Evolutionary conservation across 2,113 vertebrate genomes (phyloP), one percentile per base, ranked within the genome.

Genomic region (Columba livia): DNA sequence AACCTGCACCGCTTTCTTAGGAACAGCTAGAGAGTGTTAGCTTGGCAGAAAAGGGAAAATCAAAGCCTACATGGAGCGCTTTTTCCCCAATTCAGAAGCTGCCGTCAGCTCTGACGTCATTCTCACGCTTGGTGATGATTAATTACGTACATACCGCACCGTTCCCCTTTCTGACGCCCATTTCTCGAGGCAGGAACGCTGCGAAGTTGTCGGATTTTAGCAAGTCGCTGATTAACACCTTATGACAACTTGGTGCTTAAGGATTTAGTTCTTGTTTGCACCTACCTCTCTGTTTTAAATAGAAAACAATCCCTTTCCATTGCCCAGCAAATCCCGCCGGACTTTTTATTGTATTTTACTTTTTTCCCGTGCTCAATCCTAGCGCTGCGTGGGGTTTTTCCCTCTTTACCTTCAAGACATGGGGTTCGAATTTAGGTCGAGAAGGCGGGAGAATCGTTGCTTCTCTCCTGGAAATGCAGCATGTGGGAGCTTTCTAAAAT

Each of bases 81-180:
- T 36, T 60, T 44, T 4, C 1, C 44, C 44, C 44, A 47, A 6
- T 47, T 47, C 58, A 88, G 53, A 24, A 81, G 34, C 50, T 91
- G 53, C 78, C 21, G 21, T 11, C 31, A 79, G 1, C 50, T 77
- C 50, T 56, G 4, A 1, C 11, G 15, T 71, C 85, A 38, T 38
- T 69, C 40, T 48, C 66, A 7, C 40, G 2, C 44, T 56, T 48
- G 3, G 12, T 56, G 9, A 9, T n/a, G 47, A 48, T 87, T 40
- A 9, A 88, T 66, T 42, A 18, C 34, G 0, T 19, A 15, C 6
- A 12, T 0, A 21, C 10, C 7, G 0, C 40, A 8, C 5, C 14
- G 0, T 25, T 70, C 34, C n/a, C 5, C 4, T 5, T n/a, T 23
- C 44, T 40, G 4, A 6, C 21, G 19, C 20, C 26, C 31, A 13